These are phyloP conservation scores for Zaprionus africanus DNA, from an alignment of 1,140 invertebrate genomes.

Conservation along the genomic window DNA sequence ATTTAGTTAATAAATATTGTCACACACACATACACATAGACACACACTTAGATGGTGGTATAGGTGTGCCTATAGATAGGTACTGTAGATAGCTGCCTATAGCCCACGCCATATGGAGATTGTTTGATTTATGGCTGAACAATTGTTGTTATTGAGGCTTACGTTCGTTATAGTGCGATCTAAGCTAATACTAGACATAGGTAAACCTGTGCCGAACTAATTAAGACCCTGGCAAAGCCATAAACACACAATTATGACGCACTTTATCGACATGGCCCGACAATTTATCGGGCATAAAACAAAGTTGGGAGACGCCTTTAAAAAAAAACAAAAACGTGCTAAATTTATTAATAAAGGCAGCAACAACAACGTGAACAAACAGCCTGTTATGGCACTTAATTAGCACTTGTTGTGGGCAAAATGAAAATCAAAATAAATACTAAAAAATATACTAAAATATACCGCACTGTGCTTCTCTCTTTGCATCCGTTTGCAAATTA, in stretches of 20 bases:
- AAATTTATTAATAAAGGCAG: conserved; percentile 37
- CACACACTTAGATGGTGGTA: conserved; percentile 5
- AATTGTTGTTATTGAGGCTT: conserved; percentile 60
- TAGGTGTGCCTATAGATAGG: conserved; percentile 17
- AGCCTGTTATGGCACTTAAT: conserved; percentile 71
- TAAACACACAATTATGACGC: conserved; percentile 17
- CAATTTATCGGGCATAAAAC: conserved; percentile 27
- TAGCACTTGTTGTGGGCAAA: conserved; percentile 46
- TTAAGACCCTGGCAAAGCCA: conserved; percentile 1
- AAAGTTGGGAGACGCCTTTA: neutral
- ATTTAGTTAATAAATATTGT: conserved; percentile 73
- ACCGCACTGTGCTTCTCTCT: neutral
- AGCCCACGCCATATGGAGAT: conserved; percentile 60
- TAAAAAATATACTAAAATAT: conserved; percentile 30
- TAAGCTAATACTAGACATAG: conserved; percentile 17
- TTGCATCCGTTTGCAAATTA: conserved; percentile 66
- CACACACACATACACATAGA: neutral
- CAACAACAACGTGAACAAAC: conserved; percentile 18
- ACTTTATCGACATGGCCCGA: conserved; percentile 15
- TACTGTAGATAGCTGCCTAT: conserved; percentile 22
- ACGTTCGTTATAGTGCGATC: conserved; percentile 33
- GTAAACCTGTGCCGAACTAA: conserved; percentile 11
- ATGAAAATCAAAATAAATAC: conserved; percentile 25
- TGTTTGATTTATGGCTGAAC: conserved; percentile 69
- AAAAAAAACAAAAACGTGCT: conserved; percentile 1